A percentile compares a stretch with the other conserved stretches of the same genome.
Evolutionary conservation across 1,140 invertebrate species (phyloP).

Genomic region (Drosophila pruinosa): DNA sequence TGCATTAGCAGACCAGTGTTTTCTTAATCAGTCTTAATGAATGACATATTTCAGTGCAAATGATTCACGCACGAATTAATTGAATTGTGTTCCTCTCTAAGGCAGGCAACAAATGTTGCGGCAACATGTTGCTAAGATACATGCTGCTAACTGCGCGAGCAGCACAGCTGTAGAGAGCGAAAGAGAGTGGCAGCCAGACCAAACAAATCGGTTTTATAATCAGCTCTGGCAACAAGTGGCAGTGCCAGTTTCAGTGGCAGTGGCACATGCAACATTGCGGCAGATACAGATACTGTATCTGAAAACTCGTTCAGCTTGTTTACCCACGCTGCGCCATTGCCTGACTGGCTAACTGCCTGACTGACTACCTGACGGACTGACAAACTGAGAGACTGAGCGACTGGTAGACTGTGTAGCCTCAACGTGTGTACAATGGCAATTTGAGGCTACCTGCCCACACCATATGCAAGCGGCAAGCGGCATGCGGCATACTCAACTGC

Average conservation of each 20-base stretch:
- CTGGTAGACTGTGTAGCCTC: background rate
- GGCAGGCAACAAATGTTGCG: conserved; percentile 18
- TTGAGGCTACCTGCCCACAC: conserved; percentile 43
- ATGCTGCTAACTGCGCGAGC: background rate
- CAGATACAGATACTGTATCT: conserved; percentile 32
- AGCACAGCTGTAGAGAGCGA: background rate
- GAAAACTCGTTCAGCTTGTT: conserved; percentile 72
- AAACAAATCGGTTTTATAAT: conserved; percentile 43
- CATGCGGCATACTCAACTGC: background rate
- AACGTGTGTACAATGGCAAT: conserved; percentile 29
- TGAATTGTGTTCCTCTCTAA: background rate
- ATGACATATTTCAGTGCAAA: background rate
- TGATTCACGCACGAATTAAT: background rate
- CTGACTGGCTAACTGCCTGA: conserved; percentile 16
- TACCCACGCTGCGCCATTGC: conserved; percentile 49
- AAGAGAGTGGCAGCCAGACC: background rate
- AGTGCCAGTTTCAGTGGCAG: conserved; percentile 24
- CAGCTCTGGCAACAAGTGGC: conserved; percentile 35
- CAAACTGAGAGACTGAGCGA: background rate
- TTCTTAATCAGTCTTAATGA: background rate
- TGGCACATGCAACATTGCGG: conserved; percentile 37
- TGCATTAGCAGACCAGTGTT: background rate
- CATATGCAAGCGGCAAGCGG: conserved; percentile 27
- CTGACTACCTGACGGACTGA: conserved; percentile 35
- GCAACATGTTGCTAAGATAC: conserved; percentile 7